Evolutionary conservation across 37 sponge, comb jelly and placozoan species (phyloP), one percentile per base, ranked within the genome.

Genomic region (Ephydatia muelleri): DNA sequence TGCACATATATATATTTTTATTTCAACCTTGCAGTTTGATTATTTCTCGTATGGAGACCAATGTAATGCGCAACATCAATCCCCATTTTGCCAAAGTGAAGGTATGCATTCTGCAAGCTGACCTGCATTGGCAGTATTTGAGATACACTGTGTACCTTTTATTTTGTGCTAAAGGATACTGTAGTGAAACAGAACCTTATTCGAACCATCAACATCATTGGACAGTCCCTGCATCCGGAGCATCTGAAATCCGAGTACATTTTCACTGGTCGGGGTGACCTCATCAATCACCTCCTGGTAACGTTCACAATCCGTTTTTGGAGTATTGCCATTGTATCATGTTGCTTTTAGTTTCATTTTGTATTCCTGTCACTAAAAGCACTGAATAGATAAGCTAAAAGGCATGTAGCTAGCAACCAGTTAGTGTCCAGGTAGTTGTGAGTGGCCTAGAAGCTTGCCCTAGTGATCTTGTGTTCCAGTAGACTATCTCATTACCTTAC

Each of bases 61-160:
- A 91, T 86, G 93, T 97, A 39, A 72, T 96, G 65, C 69, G 98
- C 29, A 89, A 70, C 85, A 97, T 97, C 49, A 97, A 97, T 66
- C 98, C 98, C 31, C 98, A 97, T 79, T 97, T 97, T 80, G 75
- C 79, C 36, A 97, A 97, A 83, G 89, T 95, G 49, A 93, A 86
- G 91, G 97, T 96, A 79, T 22, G 75, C 1, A 16, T 14, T 1
- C 14, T 57, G 57, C 19, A 57, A 13, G 19, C 16, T 13, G 57
- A n/a, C n/a, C n/a, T n/a, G n/a, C n/a, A n/a, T n/a, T n/a, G 22
- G 82, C 39, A 48, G 4, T 25, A 23, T 19, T 49, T 35, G 26
- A 25, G 23, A 22, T 29, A 64, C 47, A 5, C 13, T 75, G 1
- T 22, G 2, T 39, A 0, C 78, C 26, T 76, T n/a, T 1, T 38